Base-by-base conservation (phyloP, 2,113 vertebrate genomes). In the Sebastes schlegelii region DNA sequence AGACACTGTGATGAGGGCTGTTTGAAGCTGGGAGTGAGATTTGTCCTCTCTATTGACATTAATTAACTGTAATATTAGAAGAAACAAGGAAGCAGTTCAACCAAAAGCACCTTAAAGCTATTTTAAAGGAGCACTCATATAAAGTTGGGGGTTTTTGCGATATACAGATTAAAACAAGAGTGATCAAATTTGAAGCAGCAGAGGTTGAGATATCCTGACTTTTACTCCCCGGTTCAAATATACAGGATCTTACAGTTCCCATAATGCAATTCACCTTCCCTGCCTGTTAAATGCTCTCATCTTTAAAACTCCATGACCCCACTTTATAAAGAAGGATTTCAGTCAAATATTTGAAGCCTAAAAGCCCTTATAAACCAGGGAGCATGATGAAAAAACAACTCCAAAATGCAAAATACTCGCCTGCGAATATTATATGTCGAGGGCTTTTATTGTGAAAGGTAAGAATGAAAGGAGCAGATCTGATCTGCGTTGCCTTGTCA, bases 211-310 rank as follows among this genome's bases (percentile, higher is more conserved):
- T 13, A 48, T 51, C 26, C 19, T 19, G 63, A 75, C 16, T 34
- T 62, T 42, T 26, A 60, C 23, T 42, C 12, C 6, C 42, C 3
- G 34, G 34, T 34, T 34, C 34, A 34, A 34, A 34, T 34, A 34
- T 34, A 34, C 34, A 34, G 34, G 34, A 34, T 34, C 34, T 34
- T 68, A 42, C 71, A 52, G 14, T 60, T 75, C 46, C 79, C 72
- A 82, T 4, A 57, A 51, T 68, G 16, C 55, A 74, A 21, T 43
- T 58, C 54, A 58, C 17, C 34, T 43, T 40, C 16, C 10, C 45
- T 74, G 16, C n/a, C 42, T 55, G 34, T 16, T 16, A 2, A 54
- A 46, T 26, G 2, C 46, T 23, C 60, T 65, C 7, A 26, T 64
- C 48, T 14, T 46, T 26, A 8, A 72, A 62, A 65, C 49, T 52